Base-by-base conservation (phyloP, 2,888 invertebrate genomes). In the Chouioia cunea region DNA sequence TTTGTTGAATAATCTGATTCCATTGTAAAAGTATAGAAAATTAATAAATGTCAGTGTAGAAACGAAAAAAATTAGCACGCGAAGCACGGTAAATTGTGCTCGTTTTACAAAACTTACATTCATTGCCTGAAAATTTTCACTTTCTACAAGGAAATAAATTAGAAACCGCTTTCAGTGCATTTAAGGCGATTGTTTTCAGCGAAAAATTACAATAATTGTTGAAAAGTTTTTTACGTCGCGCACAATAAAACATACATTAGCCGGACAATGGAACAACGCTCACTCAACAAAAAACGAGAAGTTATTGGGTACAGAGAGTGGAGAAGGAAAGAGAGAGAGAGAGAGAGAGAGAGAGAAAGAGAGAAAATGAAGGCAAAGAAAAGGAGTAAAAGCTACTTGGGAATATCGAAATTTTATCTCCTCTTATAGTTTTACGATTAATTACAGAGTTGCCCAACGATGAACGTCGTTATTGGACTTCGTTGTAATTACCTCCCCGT, bases 381-480 rank as follows among this genome's bases (percentile, higher is more conserved):
- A 10, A 18, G 16, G 53, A 6, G 50, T 4, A 36, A 12, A 52
- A 52, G 2, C 16, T 15, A 54, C 22, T 47, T 62, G 20, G 23
- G 12, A 46, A 46, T 27, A 8, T 18, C 12, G 16, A 54, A 15
- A 36, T 60, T 52, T 47, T 47, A 60, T 60, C 47, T 60, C 27
- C 12, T 6, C 46, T 46, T 59, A 6, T 36, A 47, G 18, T 14
- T 46, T 44, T 8, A 12, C 50, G 58, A 58, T 71, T 71, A 71
- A 71, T 71, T 66, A 67, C 54, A 57, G 15, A 66, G 56, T 71
- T 71, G 46, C 53, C 3, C 43, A 14, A 15, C 57, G 50, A 65
- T 65, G 36, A 56, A 60, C 65, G 47, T 62, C 62, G 47, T 71
- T 71, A 65, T 57, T 36, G 57, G 50, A 65, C 62, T 58, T 46